Conservation (phyloP, 2,888 invertebrate genomes). For the Erynnis tages region DNA sequence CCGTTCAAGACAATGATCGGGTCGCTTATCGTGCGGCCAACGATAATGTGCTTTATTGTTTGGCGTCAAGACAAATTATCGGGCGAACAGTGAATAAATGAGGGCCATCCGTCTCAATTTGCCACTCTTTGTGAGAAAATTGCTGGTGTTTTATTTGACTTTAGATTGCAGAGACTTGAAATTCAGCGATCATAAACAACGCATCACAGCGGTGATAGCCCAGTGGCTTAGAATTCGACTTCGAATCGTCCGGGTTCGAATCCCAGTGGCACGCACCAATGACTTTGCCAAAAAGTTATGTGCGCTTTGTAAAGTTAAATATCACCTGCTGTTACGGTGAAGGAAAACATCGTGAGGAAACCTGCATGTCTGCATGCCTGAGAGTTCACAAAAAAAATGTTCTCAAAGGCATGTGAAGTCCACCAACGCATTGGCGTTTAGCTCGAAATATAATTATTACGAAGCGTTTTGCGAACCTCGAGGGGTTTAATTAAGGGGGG, state of each 20-base stretch:
- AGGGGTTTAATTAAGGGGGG: no score
- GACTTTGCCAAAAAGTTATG: no score
- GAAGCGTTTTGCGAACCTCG: conserved; percentile 7
- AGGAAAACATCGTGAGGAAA: no score
- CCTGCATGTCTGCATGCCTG: no score
- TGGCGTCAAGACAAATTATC: conserved; percentile 25
- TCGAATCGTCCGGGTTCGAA: no score
- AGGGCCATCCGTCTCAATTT: conserved; percentile 31
- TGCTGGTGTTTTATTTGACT: conserved; percentile 26
- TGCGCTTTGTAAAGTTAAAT: no score
- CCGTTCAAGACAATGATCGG: conserved; percentile 18
- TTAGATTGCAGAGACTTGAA: conserved; percentile 19
- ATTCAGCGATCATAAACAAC: conserved; percentile 12
- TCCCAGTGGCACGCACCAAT: no score
- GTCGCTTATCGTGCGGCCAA: conserved; percentile 10
- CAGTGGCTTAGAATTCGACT: no score
- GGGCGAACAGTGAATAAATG: conserved; percentile 22
- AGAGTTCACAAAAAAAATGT: no score
- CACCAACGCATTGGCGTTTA: not conserved
- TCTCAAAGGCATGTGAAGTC: no score
- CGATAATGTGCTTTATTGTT: conserved; percentile 22
- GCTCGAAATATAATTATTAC: not conserved
- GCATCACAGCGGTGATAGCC: no score
- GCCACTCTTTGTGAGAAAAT: conserved; percentile 31
- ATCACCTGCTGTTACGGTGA: no score